phyloP scores from a whole-genome alignment of 37 sponge, comb jelly and placozoan genomes.

The Tethya wilhelma region DNA sequence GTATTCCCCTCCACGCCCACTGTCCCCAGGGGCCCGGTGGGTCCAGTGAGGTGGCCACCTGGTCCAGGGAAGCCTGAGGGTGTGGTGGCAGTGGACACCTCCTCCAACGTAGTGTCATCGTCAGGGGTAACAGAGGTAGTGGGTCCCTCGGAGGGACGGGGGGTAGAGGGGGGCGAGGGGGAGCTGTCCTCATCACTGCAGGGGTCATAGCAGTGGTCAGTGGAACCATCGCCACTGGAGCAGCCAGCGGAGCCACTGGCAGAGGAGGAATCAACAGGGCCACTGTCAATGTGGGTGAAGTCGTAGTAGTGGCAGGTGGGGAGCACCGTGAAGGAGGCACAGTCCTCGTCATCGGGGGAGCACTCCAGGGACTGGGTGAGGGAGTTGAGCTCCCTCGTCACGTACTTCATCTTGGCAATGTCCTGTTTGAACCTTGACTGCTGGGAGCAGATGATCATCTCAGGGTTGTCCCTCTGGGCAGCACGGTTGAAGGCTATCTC shows the following conservation, averaged over 20 bases:
- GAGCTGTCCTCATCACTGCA: no score
- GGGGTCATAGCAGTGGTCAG: no score
- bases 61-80: no score
- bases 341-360: constrained; percentile 37
- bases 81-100: no score
- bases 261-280: background rate
- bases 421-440: background rate
- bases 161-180: no score
- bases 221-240: background rate
- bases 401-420: background rate
- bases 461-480: constrained; percentile 32
- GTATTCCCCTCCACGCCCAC: no score
- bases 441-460: constrained; percentile 30
- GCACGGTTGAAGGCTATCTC: background rate
- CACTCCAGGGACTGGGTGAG: background rate
- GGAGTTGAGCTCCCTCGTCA: constrained; percentile 21
- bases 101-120: no score
- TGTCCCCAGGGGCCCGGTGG: no score
- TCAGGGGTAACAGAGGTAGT: no score
- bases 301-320: constrained; percentile 4
- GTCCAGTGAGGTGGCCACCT: no score
- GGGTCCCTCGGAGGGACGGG: no score
- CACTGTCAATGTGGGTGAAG: background rate
- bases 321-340: background rate
- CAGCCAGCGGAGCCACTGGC: background rate